A percentile compares a stretch with the other conserved stretches of the same genome.
Conservation (phyloP, 2,797 vertebrate genomes). For the Amphiprion clarkii region DNA sequence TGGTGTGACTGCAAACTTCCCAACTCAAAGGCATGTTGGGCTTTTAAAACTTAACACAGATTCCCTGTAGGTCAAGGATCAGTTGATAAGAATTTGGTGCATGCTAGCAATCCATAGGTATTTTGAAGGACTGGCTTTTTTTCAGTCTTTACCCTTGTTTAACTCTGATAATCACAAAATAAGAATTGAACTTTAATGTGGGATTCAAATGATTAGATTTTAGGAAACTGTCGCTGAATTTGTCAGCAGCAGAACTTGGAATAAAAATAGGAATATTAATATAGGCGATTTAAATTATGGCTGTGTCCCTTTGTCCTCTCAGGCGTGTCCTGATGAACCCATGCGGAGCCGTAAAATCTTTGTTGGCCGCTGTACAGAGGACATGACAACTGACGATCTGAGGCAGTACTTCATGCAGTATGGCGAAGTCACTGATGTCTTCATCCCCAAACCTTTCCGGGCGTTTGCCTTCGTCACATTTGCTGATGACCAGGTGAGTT, state of each 20-base stretch:
- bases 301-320: slow-evolving; percentile 21
- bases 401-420: slow-evolving; percentile 98
- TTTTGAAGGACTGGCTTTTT: too few relatives aligned
- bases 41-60: background rate
- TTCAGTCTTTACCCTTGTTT: too few relatives aligned
- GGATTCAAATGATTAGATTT: background rate
- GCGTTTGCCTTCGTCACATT: slow-evolving; percentile 99
- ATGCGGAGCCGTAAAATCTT: slow-evolving; percentile 98
- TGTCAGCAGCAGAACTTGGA: background rate
- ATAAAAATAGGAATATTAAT: background rate
- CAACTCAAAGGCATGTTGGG: slow-evolving; percentile 95
- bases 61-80: background rate
- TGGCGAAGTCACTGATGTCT: slow-evolving; percentile 98
- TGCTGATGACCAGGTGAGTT: slow-evolving; percentile 96
- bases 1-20: slow-evolving; percentile 99
- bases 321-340: slow-evolving; percentile 94
- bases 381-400: slow-evolving; percentile 96
- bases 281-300: background rate
- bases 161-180: too few relatives aligned
- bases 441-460: slow-evolving; percentile 98
- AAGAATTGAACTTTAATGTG: too few relatives aligned
- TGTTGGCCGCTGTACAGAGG: slow-evolving; percentile 97
- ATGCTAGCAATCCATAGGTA: too few relatives aligned
- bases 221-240: background rate
- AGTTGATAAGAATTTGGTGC: background rate